Conservation (phyloP, 53 echinoderm and acorn worm species). For the Luidia sarsii region DNA sequence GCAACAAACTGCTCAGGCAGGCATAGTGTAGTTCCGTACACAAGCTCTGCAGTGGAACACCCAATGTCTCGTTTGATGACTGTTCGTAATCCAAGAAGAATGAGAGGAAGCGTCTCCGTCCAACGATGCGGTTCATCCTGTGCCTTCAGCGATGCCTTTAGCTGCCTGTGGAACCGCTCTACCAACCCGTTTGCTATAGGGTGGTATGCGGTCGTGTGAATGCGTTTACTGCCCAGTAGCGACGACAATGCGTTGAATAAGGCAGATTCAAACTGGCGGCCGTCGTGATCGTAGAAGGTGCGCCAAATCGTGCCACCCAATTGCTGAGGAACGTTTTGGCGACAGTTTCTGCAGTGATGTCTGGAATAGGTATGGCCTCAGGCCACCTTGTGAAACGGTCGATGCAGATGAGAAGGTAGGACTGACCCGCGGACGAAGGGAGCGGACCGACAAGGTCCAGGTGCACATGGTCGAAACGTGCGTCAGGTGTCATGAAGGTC, state of each 20-base stretch:
- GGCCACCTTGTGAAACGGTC: background rate
- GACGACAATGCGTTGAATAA: constrained; percentile 18
- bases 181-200: background rate
- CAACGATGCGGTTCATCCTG: background rate
- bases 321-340: background rate
- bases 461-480: constrained; percentile 49
- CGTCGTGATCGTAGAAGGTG: constrained; percentile 50
- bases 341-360: background rate
- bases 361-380: background rate
- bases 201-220: constrained; percentile 30
- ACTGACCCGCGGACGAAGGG: constrained; percentile 37
- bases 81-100: background rate
- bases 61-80: background rate
- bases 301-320: constrained; percentile 34
- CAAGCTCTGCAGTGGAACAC: constrained; percentile 1
- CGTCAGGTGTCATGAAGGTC: constrained; percentile 43
- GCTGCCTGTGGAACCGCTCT: constrained; percentile 7
- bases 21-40: background rate
- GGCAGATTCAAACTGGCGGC: constrained; percentile 29
- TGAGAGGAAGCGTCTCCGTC: background rate
- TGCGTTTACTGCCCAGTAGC: background rate
- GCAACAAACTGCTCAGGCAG: background rate
- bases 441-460: constrained; percentile 36
- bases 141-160: constrained; percentile 8
- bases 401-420: background rate